phyloP scores from a whole-genome alignment of 1,140 invertebrate species.

The Penaeus vannamei region DNA sequence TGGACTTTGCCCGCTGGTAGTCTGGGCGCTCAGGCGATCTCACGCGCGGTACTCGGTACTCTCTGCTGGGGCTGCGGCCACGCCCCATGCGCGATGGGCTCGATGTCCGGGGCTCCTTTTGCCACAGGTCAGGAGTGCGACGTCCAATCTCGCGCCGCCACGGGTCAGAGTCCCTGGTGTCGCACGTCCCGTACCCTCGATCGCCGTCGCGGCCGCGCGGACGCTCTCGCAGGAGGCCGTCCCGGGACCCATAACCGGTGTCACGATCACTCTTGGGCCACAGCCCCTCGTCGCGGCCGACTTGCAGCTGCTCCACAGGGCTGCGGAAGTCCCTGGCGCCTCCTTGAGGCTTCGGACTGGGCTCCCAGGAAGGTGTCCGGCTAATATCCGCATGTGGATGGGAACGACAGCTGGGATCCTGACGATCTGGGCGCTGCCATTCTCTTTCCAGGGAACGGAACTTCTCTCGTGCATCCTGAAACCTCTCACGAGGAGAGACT shows the following conservation, averaged over 20 bases:
- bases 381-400: constrained; percentile 29
- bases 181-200: constrained; percentile 60
- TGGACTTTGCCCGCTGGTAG: constrained; percentile 65
- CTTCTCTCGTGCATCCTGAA: constrained; percentile 61
- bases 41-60: constrained; percentile 49
- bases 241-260: constrained; percentile 62
- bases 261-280: constrained; percentile 64
- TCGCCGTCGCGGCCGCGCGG: constrained; percentile 55
- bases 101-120: constrained; percentile 31
- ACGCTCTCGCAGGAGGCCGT: constrained; percentile 56
- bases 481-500: constrained; percentile 60
- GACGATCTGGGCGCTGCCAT: constrained; percentile 47
- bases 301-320: constrained; percentile 19
- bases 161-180: constrained; percentile 59
- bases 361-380: constrained; percentile 51
- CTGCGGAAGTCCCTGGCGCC: constrained; percentile 12
- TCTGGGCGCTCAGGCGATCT: constrained; percentile 57
- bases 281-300: constrained; percentile 43
- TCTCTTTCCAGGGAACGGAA: constrained; percentile 62
- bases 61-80: constrained; percentile 39
- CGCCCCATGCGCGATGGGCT: constrained; percentile 38
- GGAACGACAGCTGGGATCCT: constrained; percentile 9
- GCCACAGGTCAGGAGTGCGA: constrained; percentile 60
- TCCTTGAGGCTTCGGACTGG: not conserved
- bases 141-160: constrained; percentile 54